Conservation (phyloP, 2,113 vertebrate species). For the Ornithorhynchus anatinus region DNA sequence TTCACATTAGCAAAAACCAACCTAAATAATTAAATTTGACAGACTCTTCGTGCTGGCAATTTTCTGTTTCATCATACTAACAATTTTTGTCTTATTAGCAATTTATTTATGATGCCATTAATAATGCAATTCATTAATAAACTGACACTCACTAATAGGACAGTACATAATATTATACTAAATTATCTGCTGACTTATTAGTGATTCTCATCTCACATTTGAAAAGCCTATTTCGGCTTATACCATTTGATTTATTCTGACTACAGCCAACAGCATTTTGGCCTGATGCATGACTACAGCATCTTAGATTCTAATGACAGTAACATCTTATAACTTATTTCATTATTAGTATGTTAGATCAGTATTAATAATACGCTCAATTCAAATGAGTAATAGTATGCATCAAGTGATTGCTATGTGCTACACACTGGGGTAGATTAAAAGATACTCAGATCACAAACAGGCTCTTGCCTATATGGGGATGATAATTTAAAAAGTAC, state of each 20-base stretch:
- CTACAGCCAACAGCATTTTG: neutral
- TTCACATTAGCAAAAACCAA: slow-evolving; percentile 22
- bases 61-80: slow-evolving; percentile 49
- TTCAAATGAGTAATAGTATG: too few relatives aligned
- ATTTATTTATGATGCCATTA: slow-evolving; percentile 51
- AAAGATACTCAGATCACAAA: too few relatives aligned
- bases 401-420: too few relatives aligned
- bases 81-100: slow-evolving; percentile 51
- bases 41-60: slow-evolving; percentile 43
- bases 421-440: too few relatives aligned
- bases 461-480: too few relatives aligned
- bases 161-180: neutral
- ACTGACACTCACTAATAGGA: slow-evolving; percentile 36
- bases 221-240: neutral
- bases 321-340: too few relatives aligned
- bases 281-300: neutral
- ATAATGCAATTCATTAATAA: slow-evolving; percentile 44
- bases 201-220: slow-evolving; percentile 26
- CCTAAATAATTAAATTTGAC: slow-evolving; percentile 56
- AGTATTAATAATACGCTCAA: too few relatives aligned
- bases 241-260: neutral
- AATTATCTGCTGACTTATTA: slow-evolving; percentile 22
- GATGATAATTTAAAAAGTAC: too few relatives aligned
- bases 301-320: too few relatives aligned
- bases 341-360: too few relatives aligned